Evolutionary conservation across 2,113 vertebrate genomes (phyloP).

Genomic region (Tyto alba): DNA sequence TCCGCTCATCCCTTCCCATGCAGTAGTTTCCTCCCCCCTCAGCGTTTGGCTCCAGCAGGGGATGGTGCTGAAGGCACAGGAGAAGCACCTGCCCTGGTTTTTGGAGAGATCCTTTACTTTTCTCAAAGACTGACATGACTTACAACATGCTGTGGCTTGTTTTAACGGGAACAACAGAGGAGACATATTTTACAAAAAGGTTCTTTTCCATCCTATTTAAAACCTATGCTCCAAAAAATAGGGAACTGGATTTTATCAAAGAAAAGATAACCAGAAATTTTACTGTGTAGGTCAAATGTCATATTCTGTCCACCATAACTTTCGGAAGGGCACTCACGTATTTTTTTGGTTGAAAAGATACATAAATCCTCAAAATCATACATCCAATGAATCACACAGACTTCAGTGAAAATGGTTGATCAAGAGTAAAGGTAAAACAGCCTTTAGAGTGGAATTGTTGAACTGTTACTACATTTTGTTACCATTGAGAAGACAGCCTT

Average conservation of each 20-base stretch:
- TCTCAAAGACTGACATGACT: not conserved
- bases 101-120: not conserved
- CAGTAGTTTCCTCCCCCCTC: not conserved
- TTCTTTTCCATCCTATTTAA: not conserved
- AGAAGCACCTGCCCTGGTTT: not conserved
- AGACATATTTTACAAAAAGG: not conserved
- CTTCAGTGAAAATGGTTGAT: not conserved
- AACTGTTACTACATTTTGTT: not conserved
- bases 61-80: not conserved
- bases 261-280: not conserved
- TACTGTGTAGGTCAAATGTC: not conserved
- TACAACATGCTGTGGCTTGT: fast-evolving
- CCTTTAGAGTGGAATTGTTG: not conserved
- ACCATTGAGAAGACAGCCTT: not conserved
- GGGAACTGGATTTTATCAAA: not conserved
- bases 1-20: not conserved
- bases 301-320: not conserved
- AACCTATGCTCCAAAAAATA: not conserved
- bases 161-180: not conserved
- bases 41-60: not conserved
- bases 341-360: not conserved
- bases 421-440: not conserved
- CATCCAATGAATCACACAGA: not conserved
- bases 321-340: not conserved
- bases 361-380: not conserved